These are phyloP conservation scores for Palythoa caribaeorum DNA, from an alignment of 92 coral and sea anemone species.

Conservation along the genomic window DNA sequence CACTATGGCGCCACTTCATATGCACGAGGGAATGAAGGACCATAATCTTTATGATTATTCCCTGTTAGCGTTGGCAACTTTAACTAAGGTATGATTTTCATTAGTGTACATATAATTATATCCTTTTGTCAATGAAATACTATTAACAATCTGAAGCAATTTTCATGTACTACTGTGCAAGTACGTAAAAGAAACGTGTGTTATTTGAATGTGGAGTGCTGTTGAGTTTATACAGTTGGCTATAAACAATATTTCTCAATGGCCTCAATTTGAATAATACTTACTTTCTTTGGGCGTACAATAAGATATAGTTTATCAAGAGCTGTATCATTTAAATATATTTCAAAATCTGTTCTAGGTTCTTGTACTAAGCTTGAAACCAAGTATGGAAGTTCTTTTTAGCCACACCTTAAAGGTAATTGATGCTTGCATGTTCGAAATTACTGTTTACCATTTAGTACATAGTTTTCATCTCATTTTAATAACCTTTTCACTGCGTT, in stretches of 20 bases:
- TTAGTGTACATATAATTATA: neutral
- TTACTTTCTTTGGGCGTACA: too few species aligned
- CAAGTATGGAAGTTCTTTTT: conserved; percentile 87
- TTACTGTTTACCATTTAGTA: neutral
- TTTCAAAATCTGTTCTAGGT: conserved; percentile 59
- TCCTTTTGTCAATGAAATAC: too few species aligned
- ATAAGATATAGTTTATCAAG: too few species aligned
- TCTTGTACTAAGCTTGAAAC: conserved; percentile 84
- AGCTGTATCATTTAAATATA: neutral
- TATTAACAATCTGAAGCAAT: too few species aligned
- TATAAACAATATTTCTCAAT: too few species aligned
- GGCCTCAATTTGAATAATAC: too few species aligned
- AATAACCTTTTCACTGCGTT: too few species aligned
- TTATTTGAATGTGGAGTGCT: too few species aligned
- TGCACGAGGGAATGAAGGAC: conserved; percentile 88
- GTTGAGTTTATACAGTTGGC: too few species aligned
- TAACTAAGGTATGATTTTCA: conserved; percentile 80
- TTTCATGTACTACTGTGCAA: too few species aligned
- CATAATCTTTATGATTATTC: conserved; percentile 87
- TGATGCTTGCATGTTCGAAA: neutral
- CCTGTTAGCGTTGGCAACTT: conserved; percentile 87
- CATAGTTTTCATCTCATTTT: neutral
- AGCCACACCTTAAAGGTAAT: conserved; percentile 84
- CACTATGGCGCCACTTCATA: conserved; percentile 90
- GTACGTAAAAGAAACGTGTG: too few species aligned